These are phyloP conservation scores for Augochlora pura DNA, from an alignment of 1,140 invertebrate species.

Conservation along the genomic window DNA sequence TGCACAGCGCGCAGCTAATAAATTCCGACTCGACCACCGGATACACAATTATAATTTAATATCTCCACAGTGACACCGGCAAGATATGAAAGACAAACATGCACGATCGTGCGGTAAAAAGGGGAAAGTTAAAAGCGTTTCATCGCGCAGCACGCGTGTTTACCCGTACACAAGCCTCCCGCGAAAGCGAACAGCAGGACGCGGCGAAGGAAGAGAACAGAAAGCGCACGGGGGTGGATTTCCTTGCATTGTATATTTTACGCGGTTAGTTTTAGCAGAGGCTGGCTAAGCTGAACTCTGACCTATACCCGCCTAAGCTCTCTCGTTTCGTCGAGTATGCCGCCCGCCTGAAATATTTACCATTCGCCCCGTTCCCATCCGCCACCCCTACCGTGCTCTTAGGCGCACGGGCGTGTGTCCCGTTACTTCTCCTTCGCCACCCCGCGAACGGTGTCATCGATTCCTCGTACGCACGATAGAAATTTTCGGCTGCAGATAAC, in stretches of 20 bases:
- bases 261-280: slow-evolving; percentile 44
- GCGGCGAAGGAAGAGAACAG: background rate
- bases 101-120: too few relatives aligned
- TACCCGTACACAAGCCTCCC: background rate
- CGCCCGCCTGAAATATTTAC: slow-evolving; percentile 58
- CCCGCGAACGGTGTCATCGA: background rate
- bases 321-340: slow-evolving; percentile 54
- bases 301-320: slow-evolving; percentile 45
- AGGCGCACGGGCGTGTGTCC: too few relatives aligned
- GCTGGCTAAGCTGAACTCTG: slow-evolving; percentile 52
- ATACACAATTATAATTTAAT: too few relatives aligned
- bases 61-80: too few relatives aligned
- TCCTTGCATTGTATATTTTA: slow-evolving; percentile 53
- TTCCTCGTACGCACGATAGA: background rate
- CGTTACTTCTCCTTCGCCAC: background rate
- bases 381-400: background rate
- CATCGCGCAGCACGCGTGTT: background rate
- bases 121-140: background rate
- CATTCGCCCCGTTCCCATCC: slow-evolving; percentile 11
- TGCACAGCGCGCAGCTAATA: too few relatives aligned
- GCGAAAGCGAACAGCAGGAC: background rate
- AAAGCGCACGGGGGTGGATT: slow-evolving; percentile 10
- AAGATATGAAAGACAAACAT: too few relatives aligned
- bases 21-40: too few relatives aligned
- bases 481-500: background rate